A percentile compares a stretch with the other conserved stretches of the same genome.
phyloP scores from a whole-genome alignment of 2,888 invertebrate genomes.

The Euzophera pinguis region DNA sequence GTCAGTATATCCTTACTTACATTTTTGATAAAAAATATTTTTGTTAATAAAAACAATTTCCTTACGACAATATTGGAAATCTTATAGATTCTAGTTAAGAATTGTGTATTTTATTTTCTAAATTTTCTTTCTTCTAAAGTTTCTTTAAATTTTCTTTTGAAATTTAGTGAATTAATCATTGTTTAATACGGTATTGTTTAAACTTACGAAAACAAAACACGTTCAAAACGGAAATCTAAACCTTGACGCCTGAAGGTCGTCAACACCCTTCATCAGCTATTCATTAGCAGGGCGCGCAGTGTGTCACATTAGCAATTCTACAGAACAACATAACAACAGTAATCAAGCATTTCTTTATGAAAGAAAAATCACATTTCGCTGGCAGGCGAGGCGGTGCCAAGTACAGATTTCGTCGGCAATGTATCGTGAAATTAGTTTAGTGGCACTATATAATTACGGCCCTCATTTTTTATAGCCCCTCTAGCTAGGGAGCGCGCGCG shows the following conservation, averaged over 20 bases:
- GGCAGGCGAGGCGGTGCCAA: constrained; percentile 71
- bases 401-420: constrained; percentile 78
- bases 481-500: constrained; percentile 34
- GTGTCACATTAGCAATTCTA: constrained; percentile 68
- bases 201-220: too few relatives aligned
- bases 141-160: too few relatives aligned
- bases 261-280: constrained; percentile 49
- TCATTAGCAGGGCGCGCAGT: constrained; percentile 50
- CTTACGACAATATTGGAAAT: too few relatives aligned
- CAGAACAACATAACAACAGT: constrained; percentile 73
- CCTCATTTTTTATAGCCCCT: constrained; percentile 72
- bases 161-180: too few relatives aligned
- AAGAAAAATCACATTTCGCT: constrained; percentile 69
- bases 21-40: too few relatives aligned
- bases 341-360: constrained; percentile 66
- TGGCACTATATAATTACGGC: constrained; percentile 79
- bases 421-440: constrained; percentile 81
- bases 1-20: too few relatives aligned
- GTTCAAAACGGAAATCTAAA: constrained; percentile 24
- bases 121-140: too few relatives aligned
- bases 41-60: too few relatives aligned
- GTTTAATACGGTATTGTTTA: too few relatives aligned
- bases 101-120: too few relatives aligned
- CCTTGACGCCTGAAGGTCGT: constrained; percentile 47
- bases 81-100: too few relatives aligned